A percentile compares a stretch with the other conserved stretches of the same genome.
Conservation (phyloP, 2,888 invertebrate genomes). For the Fissipunctia ypsillon region DNA sequence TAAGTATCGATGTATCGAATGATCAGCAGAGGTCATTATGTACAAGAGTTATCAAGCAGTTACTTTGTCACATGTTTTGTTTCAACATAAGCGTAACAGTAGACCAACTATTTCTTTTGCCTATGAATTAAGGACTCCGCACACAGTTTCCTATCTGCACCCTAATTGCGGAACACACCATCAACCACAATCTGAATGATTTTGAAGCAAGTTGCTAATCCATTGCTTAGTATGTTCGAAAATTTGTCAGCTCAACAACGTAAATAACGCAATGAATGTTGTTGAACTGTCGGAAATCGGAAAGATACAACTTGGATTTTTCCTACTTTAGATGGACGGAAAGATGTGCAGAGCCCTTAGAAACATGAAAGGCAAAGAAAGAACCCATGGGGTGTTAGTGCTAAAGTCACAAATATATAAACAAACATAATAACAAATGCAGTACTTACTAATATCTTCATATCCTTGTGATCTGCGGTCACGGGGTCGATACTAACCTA, state of each 20-base stretch:
- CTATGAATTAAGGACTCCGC: slow-evolving; percentile 5
- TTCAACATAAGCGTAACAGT: slow-evolving; percentile 66
- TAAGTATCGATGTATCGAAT: background rate
- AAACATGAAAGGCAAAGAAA: slow-evolving; percentile 28
- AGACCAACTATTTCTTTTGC: slow-evolving; percentile 53
- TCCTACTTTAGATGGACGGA: no score
- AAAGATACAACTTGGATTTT: no score
- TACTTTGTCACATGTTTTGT: slow-evolving; percentile 64
- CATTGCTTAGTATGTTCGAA: no score
- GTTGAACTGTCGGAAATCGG: no score
- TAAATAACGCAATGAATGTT: no score
- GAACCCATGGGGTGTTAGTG: slow-evolving; percentile 39
- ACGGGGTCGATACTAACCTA: slow-evolving; percentile 90
- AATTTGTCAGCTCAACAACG: no score
- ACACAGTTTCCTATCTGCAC: no score
- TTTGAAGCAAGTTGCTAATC: no score
- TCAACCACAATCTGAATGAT: no score
- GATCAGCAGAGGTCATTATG: background rate
- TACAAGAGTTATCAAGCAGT: slow-evolving; percentile 42
- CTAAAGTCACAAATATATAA: slow-evolving; percentile 76
- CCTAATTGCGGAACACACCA: no score
- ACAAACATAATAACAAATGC: slow-evolving; percentile 78
- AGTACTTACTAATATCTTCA: slow-evolving; percentile 90
- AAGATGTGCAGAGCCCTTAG: slow-evolving; percentile 18
- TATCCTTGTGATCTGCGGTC: slow-evolving; percentile 89